Evolutionary conservation across 1,140 invertebrate species (phyloP).

Genomic region (Polyergus mexicanus): DNA sequence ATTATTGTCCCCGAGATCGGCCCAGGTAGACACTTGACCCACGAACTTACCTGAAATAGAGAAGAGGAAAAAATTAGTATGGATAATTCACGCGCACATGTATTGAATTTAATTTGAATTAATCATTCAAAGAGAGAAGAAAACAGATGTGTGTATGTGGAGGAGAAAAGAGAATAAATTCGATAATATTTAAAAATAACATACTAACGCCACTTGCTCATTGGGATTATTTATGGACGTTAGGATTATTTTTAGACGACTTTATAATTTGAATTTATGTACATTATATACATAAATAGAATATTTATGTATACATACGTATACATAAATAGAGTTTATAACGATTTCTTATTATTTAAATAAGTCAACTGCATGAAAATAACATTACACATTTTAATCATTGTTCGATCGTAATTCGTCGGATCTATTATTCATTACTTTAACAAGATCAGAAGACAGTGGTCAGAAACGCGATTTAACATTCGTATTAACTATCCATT

Average conservation of each 20-base stretch:
- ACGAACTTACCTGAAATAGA: slow-evolving; percentile 83
- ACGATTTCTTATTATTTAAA: no score
- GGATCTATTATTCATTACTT: slow-evolving; percentile 17
- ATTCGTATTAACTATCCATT: slow-evolving; percentile 64
- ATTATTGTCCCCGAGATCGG: slow-evolving; percentile 78
- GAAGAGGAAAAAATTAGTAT: slow-evolving; percentile 61
- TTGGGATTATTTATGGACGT: not conserved
- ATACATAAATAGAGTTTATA: no score
- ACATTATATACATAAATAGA: no score
- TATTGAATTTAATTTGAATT: slow-evolving; percentile 78
- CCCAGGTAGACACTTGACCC: slow-evolving; percentile 37
- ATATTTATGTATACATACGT: not conserved
- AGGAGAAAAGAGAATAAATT: not conserved
- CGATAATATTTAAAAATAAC: not conserved
- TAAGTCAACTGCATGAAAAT: no score
- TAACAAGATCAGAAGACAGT: not conserved
- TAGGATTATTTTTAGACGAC: no score
- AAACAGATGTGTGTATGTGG: no score
- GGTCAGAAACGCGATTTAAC: slow-evolving; percentile 40
- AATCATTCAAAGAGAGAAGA: slow-evolving; percentile 72
- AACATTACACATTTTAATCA: not conserved
- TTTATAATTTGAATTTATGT: not conserved
- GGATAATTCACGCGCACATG: slow-evolving; percentile 69
- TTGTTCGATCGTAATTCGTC: not conserved
- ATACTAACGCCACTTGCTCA: not conserved